phyloP scores from a whole-genome alignment of 1,140 invertebrate genomes.

The Drosophila sulfurigaster region DNA sequence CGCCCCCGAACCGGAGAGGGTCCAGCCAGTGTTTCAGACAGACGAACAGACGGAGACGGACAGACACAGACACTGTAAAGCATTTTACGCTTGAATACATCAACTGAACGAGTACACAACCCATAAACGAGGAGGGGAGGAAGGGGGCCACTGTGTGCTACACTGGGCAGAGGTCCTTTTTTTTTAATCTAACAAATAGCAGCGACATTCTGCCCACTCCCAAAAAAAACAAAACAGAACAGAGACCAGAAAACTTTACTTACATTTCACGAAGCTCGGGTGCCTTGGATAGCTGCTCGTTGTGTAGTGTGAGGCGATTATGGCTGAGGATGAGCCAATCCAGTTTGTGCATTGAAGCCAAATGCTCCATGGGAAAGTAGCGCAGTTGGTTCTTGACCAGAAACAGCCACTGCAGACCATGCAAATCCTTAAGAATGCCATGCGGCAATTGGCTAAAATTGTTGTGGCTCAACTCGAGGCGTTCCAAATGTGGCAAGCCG shows the following conservation, averaged over 20 bases:
- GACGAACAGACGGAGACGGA: conserved; percentile 3
- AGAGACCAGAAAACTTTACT: conserved; percentile 69
- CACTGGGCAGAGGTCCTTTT: conserved; percentile 10
- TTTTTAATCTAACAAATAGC: conserved; percentile 77
- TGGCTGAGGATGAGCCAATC: conserved; percentile 85
- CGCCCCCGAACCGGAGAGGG: not conserved
- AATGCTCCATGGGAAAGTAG: conserved; percentile 79
- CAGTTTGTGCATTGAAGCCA: conserved; percentile 85
- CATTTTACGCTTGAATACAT: conserved; percentile 79
- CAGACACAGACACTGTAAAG: conserved; percentile 66
- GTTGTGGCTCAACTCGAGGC: conserved; percentile 85
- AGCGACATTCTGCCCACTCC: conserved; percentile 28
- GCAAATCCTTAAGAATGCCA: conserved; percentile 84
- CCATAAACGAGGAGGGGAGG: conserved; percentile 20
- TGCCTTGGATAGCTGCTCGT: conserved; percentile 85
- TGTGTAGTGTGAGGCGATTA: conserved; percentile 85
- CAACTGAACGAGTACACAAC: conserved; percentile 49
- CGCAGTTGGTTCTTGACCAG: conserved; percentile 84
- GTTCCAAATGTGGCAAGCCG: conserved; percentile 63
- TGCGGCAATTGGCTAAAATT: conserved; percentile 79
- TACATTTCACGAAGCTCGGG: conserved; percentile 86
- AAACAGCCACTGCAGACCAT: conserved; percentile 84
- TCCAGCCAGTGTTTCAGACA: conserved; percentile 37
- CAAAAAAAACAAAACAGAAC: not conserved
- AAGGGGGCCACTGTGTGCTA: too few species aligned